phyloP scores from a whole-genome alignment of 2,888 invertebrate genomes.

The Macrosiphum euphorbiae region DNA sequence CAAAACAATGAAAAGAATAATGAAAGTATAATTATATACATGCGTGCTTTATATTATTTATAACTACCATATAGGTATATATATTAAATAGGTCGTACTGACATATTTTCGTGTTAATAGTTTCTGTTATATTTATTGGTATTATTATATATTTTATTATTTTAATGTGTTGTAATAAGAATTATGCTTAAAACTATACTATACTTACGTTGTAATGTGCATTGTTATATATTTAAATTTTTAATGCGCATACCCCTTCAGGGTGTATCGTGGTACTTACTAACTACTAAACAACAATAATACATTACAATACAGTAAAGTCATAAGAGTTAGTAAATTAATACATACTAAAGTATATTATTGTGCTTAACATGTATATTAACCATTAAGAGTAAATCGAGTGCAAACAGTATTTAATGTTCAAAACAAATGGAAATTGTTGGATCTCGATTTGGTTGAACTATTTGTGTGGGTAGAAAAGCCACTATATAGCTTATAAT shows the following conservation, averaged over 20 bases:
- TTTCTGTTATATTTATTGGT: conserved; percentile 9
- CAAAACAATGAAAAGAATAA: conserved; percentile 53
- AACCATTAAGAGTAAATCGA: background rate
- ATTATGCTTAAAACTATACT: background rate
- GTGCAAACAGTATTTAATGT: background rate
- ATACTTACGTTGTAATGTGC: background rate
- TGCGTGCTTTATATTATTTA: background rate
- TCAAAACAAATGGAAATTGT: background rate
- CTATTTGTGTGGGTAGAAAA: background rate
- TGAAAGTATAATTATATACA: conserved; percentile 55
- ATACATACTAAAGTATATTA: background rate
- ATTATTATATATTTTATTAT: conserved; percentile 17
- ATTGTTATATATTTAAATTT: background rate
- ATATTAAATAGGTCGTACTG: conserved; percentile 39
- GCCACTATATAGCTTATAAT: background rate
- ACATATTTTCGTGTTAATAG: conserved; percentile 15
- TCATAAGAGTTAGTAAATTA: background rate
- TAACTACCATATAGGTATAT: conserved; percentile 4
- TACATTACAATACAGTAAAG: background rate
- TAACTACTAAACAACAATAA: background rate
- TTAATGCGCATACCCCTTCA: background rate
- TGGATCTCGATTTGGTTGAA: background rate
- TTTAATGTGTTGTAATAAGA: conserved; percentile 15
- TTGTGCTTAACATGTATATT: background rate
- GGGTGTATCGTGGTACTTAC: background rate